These are phyloP conservation scores for Trinorchestia longiramus DNA, from an alignment of 1,140 invertebrate species.

Conservation along the genomic window DNA sequence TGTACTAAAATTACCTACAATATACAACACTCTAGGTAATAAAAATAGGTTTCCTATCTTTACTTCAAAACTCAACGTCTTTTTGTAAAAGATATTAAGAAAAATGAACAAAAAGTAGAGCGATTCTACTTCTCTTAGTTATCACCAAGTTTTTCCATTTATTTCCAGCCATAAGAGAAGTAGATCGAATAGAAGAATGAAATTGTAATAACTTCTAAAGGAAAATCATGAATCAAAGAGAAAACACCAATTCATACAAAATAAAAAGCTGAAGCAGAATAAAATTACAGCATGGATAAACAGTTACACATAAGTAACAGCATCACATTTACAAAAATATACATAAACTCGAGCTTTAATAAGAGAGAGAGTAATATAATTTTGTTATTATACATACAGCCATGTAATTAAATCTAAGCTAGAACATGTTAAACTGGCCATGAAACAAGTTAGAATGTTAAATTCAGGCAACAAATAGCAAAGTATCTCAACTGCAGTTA, in stretches of 20 bases:
- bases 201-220: background rate
- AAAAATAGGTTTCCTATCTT: background rate
- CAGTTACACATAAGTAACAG: background rate
- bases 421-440: background rate
- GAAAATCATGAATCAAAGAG: background rate
- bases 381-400: background rate
- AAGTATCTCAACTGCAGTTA: background rate
- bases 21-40: background rate
- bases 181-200: background rate
- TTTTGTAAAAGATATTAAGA: background rate
- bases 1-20: background rate
- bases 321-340: background rate
- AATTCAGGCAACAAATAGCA: background rate
- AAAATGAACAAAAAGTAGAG: background rate
- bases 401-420: background rate
- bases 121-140: background rate
- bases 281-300: background rate
- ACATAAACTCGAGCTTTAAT: background rate
- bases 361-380: background rate
- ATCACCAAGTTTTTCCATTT: background rate
- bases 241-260: background rate
- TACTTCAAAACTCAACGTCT: background rate
- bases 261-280: background rate
- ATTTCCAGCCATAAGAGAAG: background rate
- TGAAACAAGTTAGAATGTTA: background rate